Conservation (phyloP, 2,797 vertebrate species). For the Rhinoraja longicauda region DNA sequence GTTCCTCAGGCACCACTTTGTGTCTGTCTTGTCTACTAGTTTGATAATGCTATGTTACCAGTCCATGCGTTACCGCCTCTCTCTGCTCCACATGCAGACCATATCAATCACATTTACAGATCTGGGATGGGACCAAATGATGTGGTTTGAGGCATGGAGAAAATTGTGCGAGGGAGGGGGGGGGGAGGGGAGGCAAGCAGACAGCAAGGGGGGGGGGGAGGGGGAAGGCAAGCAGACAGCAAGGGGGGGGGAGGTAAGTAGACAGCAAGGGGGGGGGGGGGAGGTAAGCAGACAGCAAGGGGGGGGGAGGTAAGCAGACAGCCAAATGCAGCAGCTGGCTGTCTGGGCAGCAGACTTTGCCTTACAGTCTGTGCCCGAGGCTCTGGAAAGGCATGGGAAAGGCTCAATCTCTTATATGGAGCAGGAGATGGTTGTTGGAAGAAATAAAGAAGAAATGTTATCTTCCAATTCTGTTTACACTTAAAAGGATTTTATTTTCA, state of each 20-base stretch:
- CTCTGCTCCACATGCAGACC: not conserved
- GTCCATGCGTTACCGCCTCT: not conserved
- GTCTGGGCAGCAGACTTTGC: not conserved
- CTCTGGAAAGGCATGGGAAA: no score
- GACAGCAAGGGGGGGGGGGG: not conserved
- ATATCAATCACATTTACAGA: not conserved
- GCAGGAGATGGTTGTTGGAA: not conserved
- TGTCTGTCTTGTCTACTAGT: no score
- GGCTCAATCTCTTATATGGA: no score
- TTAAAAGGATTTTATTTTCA: slow-evolving; percentile 20
- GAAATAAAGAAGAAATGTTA: not conserved
- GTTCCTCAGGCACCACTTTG: no score
- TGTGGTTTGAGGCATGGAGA: not conserved
- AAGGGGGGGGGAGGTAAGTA: no score
- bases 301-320: not conserved
- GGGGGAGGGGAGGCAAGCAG: not conserved
- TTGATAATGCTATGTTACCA: no score
- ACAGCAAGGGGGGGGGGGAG: not conserved
- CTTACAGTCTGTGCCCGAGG: not conserved
- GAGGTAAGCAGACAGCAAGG: no score
- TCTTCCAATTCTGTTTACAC: not conserved
- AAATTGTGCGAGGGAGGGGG: not conserved
- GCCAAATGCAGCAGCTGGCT: not conserved
- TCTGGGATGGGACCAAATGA: not conserved
- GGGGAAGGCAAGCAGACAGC: no score